phyloP scores from a whole-genome alignment of 2,797 vertebrate genomes.

The Takifugu rubripes region DNA sequence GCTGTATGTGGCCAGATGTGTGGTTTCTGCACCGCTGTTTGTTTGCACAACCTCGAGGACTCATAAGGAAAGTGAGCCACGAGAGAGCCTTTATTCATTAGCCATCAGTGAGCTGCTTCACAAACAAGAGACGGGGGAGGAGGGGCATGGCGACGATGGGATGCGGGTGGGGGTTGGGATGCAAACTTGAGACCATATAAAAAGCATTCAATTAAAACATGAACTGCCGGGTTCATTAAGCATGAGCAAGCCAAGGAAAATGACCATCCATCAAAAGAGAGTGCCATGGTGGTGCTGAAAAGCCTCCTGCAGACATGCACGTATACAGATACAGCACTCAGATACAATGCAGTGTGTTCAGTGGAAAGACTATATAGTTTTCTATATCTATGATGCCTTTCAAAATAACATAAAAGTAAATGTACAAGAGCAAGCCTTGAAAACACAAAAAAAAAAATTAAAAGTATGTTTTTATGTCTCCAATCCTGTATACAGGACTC shows the following conservation, averaged over 20 bases:
- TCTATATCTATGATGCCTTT: too few species aligned
- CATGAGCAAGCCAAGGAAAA: conserved; percentile 82
- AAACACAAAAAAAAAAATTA: too few species aligned
- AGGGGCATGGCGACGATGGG: conserved; percentile 6
- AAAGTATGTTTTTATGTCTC: too few species aligned
- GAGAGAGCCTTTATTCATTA: conserved; percentile 58
- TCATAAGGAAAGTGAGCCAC: conserved; percentile 42
- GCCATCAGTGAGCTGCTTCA: conserved; percentile 45
- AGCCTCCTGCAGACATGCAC: conserved; percentile 25
- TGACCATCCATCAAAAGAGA: conserved; percentile 81
- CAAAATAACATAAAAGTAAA: too few species aligned
- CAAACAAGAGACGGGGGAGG: conserved; percentile 36
- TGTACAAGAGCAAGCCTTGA: too few species aligned
- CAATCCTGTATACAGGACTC: too few species aligned
- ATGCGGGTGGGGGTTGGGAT: background rate
- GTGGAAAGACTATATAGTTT: too few species aligned
- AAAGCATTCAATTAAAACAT: conserved; percentile 86
- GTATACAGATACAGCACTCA: conserved; percentile 18
- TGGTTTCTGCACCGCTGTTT: conserved; percentile 18
- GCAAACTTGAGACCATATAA: conserved; percentile 62
- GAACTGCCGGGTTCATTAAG: conserved; percentile 88
- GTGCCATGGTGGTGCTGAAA: conserved; percentile 56
- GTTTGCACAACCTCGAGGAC: conserved; percentile 26
- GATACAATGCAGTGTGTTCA: background rate
- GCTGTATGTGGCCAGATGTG: background rate